These are phyloP conservation scores for Atrina japonica DNA, from an alignment of 2,888 invertebrate genomes.

Conservation along the genomic window DNA sequence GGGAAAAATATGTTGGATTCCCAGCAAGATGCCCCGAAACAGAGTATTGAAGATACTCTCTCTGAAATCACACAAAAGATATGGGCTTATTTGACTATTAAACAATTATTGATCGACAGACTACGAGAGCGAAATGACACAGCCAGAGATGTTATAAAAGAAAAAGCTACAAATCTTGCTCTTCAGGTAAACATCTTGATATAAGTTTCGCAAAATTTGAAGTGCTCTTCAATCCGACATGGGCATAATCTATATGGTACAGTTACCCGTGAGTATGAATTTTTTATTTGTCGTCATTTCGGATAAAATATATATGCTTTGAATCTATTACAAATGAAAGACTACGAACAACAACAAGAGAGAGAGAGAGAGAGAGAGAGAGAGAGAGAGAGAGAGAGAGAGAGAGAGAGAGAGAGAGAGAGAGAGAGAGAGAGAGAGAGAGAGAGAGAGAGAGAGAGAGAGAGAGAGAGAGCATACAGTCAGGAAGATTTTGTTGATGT, in stretches of 20 bases:
- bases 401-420: too few relatives aligned
- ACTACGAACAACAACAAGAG: too few relatives aligned
- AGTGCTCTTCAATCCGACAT: too few relatives aligned
- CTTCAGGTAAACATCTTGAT: constrained; percentile 57
- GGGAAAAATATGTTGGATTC: constrained; percentile 38
- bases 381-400: too few relatives aligned
- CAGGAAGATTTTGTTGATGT: too few relatives aligned
- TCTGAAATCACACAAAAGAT: constrained; percentile 62
- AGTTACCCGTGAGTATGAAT: too few relatives aligned
- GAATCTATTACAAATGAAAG: too few relatives aligned
- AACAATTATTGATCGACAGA: constrained; percentile 60
- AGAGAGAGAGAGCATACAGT: constrained; percentile 21
- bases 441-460: constrained; percentile 23
- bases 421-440: constrained; percentile 19
- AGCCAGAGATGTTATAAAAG: constrained; percentile 53
- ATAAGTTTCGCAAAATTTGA: too few relatives aligned
- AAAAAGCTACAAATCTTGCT: constrained; percentile 59
- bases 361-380: too few relatives aligned
- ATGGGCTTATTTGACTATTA: constrained; percentile 73
- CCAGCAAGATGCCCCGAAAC: not conserved
- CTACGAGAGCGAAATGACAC: constrained; percentile 52
- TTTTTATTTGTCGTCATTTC: too few relatives aligned
- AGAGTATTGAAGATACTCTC: constrained; percentile 38
- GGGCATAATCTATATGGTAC: too few relatives aligned
- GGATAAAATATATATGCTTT: too few relatives aligned